Evolutionary conservation across 2,888 invertebrate genomes (phyloP).

Genomic region (Aleiodes leptofemur): DNA sequence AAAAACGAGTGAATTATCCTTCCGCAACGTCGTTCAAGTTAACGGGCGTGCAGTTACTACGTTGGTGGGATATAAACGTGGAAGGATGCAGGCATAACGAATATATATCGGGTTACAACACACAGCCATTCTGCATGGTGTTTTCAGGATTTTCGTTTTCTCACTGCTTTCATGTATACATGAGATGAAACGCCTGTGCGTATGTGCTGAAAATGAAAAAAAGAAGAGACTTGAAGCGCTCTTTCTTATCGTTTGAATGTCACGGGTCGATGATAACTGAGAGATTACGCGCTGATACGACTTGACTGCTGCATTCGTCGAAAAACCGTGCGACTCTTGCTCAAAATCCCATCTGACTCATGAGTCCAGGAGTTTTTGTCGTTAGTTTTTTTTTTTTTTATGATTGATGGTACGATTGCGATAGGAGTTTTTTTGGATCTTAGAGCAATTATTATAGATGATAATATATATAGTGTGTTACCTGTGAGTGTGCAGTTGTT

Average conservation of each 20-base stretch:
- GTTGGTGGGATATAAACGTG: constrained; percentile 29
- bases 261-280: constrained; percentile 38
- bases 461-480: constrained; percentile 65
- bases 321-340: constrained; percentile 21
- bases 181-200: too few species aligned
- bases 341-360: constrained; percentile 23
- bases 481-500: constrained; percentile 75
- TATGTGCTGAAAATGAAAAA: background rate
- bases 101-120: constrained; percentile 27
- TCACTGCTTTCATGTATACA: background rate
- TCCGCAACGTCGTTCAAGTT: constrained; percentile 65
- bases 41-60: constrained; percentile 33
- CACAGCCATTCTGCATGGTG: background rate
- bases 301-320: background rate
- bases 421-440: background rate
- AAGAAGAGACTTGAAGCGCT: background rate
- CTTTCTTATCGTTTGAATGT: constrained; percentile 41
- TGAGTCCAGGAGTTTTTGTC: constrained; percentile 17
- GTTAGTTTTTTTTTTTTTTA: background rate
- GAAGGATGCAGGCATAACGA: constrained; percentile 22
- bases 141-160: background rate
- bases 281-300: constrained; percentile 39
- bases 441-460: background rate
- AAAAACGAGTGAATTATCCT: constrained; percentile 67
- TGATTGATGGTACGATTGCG: background rate